A percentile compares a stretch with the other conserved stretches of the same genome.
phyloP scores from a whole-genome alignment of 2,113 vertebrate species.

The Lycocorax pyrrhopterus region DNA sequence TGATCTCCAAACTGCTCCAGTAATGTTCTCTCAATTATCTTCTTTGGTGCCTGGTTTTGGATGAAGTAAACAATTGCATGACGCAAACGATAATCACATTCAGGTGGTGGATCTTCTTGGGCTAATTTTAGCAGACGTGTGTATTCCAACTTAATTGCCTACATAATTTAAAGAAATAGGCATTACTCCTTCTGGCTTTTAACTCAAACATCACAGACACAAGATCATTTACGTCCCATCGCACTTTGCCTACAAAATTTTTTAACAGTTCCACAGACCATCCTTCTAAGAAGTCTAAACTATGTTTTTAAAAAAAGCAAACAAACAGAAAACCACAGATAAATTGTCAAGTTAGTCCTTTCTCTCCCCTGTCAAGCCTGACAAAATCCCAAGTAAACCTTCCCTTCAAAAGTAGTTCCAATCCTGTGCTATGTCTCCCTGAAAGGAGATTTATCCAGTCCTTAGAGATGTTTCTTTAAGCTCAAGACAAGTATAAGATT shows the following conservation, averaged over 20 bases:
- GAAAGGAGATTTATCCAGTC: neutral
- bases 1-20: conserved; percentile 93
- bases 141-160: conserved; percentile 97
- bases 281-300: neutral
- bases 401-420: neutral
- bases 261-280: neutral
- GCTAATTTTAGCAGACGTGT: conserved; percentile 87
- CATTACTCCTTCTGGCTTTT: neutral
- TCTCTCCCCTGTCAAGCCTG: neutral
- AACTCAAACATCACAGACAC: neutral
- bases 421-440: neutral
- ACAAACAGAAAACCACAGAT: neutral
- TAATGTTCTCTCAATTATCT: conserved; percentile 94
- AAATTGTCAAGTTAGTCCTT: neutral
- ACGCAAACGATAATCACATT: conserved; percentile 91
- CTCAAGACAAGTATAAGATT: neutral
- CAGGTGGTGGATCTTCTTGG: conserved; percentile 88
- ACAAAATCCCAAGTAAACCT: neutral
- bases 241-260: neutral
- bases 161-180: neutral
- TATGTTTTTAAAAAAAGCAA: neutral
- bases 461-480: neutral
- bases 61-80: conserved; percentile 94
- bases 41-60: conserved; percentile 94
- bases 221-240: neutral